Base-by-base conservation (phyloP, 2,888 invertebrate species). In the Sabatieria punctata region DNA sequence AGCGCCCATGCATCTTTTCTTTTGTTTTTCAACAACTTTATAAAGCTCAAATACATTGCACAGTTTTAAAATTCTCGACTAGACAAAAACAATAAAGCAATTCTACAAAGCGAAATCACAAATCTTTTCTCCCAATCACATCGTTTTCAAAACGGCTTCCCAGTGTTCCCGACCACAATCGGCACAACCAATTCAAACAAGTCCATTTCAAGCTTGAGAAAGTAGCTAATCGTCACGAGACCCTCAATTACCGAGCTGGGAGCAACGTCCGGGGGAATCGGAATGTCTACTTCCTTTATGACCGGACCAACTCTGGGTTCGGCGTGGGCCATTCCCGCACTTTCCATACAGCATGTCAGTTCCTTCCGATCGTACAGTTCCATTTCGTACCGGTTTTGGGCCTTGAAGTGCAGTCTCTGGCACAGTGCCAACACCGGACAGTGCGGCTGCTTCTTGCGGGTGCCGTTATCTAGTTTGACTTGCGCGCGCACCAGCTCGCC, bases 381-480 rank as follows among this genome's bases (percentile, higher is more conserved):
- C 30, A 6, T 13, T 36, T 43, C 43, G 36, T 43, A 43, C 6
- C 43, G 43, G 19, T 33, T 43, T 13, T 6, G 4, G 15, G 43
- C 27, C 23, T 33, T 8, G 35, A 43, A 43, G 15, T 21, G 24
- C 11, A 33, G 19, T 35, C 35, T 13, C 23, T 43, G 43, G 6
- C 27, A 15, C 21, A 42, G 30, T 4, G 15, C 18, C 22, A 43
- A 15, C 43, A 36, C 8, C 6, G n/a, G 30, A 30, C 8, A 8
- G 8, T 15, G 30, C 15, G 8, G 8, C 8, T 8, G 30, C 30
- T 30, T 30, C 30, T 30, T 30, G 15, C 30, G 30, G 30, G 30
- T 11, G 30, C 30, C 8, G 15, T 30, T 30, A 30, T 8, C 30
- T 30, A 30, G 30, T 11, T 15, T 8, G 30, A 30, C 15, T 8